Evolutionary conservation across 2,797 vertebrate genomes (phyloP), one percentile per base, ranked within the genome.

Genomic region (Myotis vivesi): DNA sequence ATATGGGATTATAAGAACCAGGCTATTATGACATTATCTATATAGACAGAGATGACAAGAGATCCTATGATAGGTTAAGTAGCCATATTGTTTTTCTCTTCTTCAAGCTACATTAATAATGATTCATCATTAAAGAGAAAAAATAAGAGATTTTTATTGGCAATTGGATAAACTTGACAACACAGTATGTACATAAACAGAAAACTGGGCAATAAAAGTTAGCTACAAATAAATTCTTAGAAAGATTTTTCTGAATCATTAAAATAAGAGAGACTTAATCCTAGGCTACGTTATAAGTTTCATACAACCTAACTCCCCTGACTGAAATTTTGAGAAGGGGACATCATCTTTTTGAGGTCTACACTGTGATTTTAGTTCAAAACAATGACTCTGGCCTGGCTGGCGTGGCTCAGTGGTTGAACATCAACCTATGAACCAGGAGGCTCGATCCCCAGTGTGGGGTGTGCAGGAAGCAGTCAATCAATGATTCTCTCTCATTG

Each of bases 121-220:
- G 12, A 62, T 9, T 55, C 25, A 55, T 85, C 38, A 71, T 49
- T 87, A 36, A 72, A 77, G 49, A 81, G 17, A 5, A 23, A 92
- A 93, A 81, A 41, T 72, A 77, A 64, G 51, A 94, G 22, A 49
- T 38, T 90, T 93, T 86, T 77, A 66, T 68, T 36, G 49, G 44
- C 66, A 91, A 89, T 66, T 33, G 23, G 33, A 12, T 72, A 86
- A 87, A 75, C 55, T 10, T n/a, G 22, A 19, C 75, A 77, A 71
- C 22, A 94, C 38, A 30, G 2, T 75, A 53, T 7, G 10, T 46
- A 36, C 15, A 25, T 73, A 44, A 85, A 85, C 33, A 86, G 72
- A 46, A 93, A 38, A 3, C 2, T 46, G 38, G n/a, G 2, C 69
- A 85, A 51, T 89, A 66, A 66, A 76, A 89, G 1, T 66, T 80